These are phyloP conservation scores for Lophochroa leadbeateri DNA, from an alignment of 2,113 vertebrate species.

Conservation along the genomic window DNA sequence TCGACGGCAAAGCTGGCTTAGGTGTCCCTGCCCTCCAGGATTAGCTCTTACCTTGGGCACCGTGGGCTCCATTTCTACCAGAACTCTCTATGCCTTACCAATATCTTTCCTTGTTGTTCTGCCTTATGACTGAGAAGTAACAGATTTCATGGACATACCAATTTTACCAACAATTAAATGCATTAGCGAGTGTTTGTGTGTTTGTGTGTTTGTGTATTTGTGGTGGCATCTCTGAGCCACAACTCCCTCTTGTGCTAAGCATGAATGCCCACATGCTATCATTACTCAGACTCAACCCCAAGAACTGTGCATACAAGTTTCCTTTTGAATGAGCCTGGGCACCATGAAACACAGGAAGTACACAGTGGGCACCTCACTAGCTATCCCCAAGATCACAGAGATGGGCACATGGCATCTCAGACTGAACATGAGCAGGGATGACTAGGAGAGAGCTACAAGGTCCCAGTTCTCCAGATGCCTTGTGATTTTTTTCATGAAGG, in stretches of 20 bases:
- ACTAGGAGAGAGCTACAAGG: neutral
- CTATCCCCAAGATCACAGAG: neutral
- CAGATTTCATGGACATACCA: neutral
- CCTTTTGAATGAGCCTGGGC: neutral
- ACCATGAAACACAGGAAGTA: neutral
- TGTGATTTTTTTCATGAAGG: neutral
- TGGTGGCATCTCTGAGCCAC: neutral
- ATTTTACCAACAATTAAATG: neutral
- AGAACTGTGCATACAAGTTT: neutral
- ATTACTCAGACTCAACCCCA: neutral
- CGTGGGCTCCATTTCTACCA: neutral
- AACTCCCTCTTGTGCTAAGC: neutral
- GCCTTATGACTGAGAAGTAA: neutral
- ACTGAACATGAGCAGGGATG: neutral
- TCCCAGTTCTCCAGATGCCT: neutral
- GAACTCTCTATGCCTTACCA: neutral
- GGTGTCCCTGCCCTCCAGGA: neutral
- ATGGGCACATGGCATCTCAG: neutral
- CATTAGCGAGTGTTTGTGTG: neutral
- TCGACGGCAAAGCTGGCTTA: neutral
- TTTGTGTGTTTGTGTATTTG: neutral
- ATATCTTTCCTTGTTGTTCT: neutral
- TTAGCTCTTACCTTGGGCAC: neutral
- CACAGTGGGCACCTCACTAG: neutral
- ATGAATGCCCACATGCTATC: neutral